Evolutionary conservation across 2,113 vertebrate genomes (phyloP), one percentile per base, ranked within the genome.

Genomic region (Eurypyga helias): DNA sequence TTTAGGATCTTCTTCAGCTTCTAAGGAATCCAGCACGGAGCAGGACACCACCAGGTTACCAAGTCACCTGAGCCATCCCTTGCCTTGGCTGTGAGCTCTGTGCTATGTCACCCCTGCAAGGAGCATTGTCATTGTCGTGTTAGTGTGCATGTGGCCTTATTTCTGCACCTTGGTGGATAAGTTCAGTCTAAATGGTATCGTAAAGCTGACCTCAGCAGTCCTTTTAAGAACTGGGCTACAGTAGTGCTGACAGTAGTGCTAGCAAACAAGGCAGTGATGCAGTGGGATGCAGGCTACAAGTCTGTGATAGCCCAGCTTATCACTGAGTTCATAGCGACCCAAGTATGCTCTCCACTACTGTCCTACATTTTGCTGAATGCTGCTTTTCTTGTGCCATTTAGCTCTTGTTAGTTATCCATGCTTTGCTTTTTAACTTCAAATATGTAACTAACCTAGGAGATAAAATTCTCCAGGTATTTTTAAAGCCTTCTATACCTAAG

Each of bases 81-180:
- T 73, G 17, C n/a, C 25, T 80, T n/a, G 41, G 15, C 49, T 77
- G 26, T 45, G 45, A 69, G 49, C 29, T 85, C 36, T 69, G 28
- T 58, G 23, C 33, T 8, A 0, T 29, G 24, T 23, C 36, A 16
- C 48, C 5, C 0, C 58, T 33, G 10, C n/a, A n/a, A 79, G 38
- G 29, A 81, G 6, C 26, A 6, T 65, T 0, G 0, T 43, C 26
- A 13, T 33, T 64, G 25, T 38, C 2, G 0, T 29, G 14, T 46
- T 45, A 51, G 19, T 4, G 9, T n/a, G 8, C 2, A 0, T 23
- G 20, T 73, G 52, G 16, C 43, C 76, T 64, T 75, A 61, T 18
- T 41, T 89, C 54, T 95, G 33, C 36, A 21, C 23, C 10, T 80
- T 9, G 2, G 12, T 36, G 55, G 21, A 29, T 55, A 51, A 69